Conservation (phyloP, 2,797 vertebrate genomes). For the Sebastes ruberrimus region DNA sequence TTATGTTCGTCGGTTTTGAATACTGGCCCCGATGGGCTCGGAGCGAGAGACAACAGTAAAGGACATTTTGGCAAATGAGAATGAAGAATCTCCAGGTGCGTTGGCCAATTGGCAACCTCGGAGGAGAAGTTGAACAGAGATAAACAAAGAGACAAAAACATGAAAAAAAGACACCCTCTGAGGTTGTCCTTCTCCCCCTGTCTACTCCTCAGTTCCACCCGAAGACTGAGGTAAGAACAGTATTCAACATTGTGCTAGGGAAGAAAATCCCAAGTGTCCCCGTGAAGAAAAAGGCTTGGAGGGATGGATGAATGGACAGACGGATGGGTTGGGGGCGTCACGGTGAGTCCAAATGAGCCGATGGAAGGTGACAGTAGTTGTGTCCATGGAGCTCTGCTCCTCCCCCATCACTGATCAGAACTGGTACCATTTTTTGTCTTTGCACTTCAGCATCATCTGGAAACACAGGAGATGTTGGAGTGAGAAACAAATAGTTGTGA, state of each 20-base stretch:
- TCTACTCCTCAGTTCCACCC: slow-evolving; percentile 86
- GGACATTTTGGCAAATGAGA: slow-evolving; percentile 87
- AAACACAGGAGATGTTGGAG: slow-evolving; percentile 18
- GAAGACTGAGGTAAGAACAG: slow-evolving; percentile 89
- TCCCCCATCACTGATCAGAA: slow-evolving; percentile 85
- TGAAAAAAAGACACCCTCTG: slow-evolving; percentile 72
- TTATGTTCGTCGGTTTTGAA: slow-evolving; percentile 80
- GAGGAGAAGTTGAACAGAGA: slow-evolving; percentile 67
- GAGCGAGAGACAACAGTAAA: slow-evolving; percentile 82
- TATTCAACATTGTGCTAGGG: slow-evolving; percentile 93
- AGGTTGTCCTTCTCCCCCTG: slow-evolving; percentile 74
- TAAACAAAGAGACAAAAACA: slow-evolving; percentile 59
- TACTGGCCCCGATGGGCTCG: slow-evolving; percentile 48
- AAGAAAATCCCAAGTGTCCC: slow-evolving; percentile 87
- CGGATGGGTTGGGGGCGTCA: slow-evolving; percentile 60
- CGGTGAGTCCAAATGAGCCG: slow-evolving; percentile 81
- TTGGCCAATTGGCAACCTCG: slow-evolving; percentile 46
- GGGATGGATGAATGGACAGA: slow-evolving; percentile 75
- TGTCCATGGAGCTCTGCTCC: slow-evolving; percentile 50
- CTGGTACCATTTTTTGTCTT: slow-evolving; percentile 99
- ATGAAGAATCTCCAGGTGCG: slow-evolving; percentile 83
- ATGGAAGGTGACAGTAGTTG: slow-evolving; percentile 62
- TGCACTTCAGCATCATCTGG: slow-evolving; percentile 99
- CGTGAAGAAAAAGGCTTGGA: slow-evolving; percentile 82
- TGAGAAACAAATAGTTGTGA: not conserved